These are phyloP conservation scores for Camponotus vicinus DNA, from an alignment of 1,140 invertebrate genomes.

Conservation along the genomic window DNA sequence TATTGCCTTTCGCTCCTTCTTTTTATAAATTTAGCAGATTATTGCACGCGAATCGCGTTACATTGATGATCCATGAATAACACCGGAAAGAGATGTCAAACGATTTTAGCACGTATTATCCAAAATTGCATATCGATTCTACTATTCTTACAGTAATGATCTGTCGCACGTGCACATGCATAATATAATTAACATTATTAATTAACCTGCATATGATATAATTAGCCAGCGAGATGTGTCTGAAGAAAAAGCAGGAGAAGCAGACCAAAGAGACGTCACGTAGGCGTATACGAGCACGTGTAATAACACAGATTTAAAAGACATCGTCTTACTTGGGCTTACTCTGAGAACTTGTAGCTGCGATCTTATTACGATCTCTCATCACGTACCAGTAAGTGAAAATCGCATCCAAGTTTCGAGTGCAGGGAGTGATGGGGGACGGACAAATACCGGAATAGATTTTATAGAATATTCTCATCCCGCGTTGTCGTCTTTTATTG, in stretches of 20 bases:
- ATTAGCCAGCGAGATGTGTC: constrained; percentile 8
- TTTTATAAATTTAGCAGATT: constrained; percentile 26
- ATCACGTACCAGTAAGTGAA: constrained; percentile 73
- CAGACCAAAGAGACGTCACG: constrained; percentile 20
- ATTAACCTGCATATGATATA: not conserved
- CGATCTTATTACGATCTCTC: constrained; percentile 63
- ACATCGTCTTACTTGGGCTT: constrained; percentile 11
- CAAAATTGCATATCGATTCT: constrained; percentile 38
- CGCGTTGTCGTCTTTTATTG: not conserved
- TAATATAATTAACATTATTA: not conserved
- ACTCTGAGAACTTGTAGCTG: constrained; percentile 5
- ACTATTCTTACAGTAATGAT: constrained; percentile 43
- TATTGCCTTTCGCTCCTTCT: not conserved
- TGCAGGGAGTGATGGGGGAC: constrained; percentile 37
- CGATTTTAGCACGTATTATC: not conserved
- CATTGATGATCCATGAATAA: not conserved
- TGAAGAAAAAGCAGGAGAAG: not conserved
- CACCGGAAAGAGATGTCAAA: constrained; percentile 10
- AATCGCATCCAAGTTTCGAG: constrained; percentile 65
- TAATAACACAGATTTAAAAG: constrained; percentile 53
- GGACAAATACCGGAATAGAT: constrained; percentile 29
- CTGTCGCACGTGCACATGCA: constrained; percentile 10
- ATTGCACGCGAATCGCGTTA: not conserved
- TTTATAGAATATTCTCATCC: constrained; percentile 51
- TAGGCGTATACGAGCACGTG: constrained; percentile 20